phyloP scores from a whole-genome alignment of 2,888 invertebrate genomes.

The Brenthis hecate region DNA sequence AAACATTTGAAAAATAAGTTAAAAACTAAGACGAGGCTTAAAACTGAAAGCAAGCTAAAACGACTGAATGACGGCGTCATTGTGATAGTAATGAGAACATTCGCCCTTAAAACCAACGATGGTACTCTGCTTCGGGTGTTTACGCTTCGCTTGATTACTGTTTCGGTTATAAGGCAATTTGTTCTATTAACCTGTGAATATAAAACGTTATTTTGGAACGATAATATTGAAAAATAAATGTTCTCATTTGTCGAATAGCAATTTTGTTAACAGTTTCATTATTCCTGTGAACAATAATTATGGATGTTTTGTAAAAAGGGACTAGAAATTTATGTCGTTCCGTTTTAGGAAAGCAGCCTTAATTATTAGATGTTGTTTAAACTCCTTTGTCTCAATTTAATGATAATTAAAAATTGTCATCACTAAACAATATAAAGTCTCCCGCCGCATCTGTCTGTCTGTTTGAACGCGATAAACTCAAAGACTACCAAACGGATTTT shows the following conservation, averaged over 20 bases:
- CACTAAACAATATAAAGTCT: no score
- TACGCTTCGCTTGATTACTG: constrained; percentile 11
- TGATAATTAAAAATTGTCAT: no score
- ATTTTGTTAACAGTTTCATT: not conserved
- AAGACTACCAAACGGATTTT: no score
- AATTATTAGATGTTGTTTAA: no score
- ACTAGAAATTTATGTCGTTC: no score
- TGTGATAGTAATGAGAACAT: constrained; percentile 15
- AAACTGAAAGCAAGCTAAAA: constrained; percentile 4
- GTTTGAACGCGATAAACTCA: no score
- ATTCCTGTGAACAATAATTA: no score
- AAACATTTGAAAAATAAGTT: not conserved
- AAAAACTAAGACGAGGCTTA: not conserved
- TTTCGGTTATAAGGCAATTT: constrained; percentile 10
- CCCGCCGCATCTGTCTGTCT: no score
- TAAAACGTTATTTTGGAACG: not conserved
- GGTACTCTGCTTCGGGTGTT: constrained; percentile 9
- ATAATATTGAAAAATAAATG: not conserved
- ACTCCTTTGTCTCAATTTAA: no score
- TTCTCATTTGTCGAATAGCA: not conserved
- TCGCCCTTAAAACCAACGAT: constrained; percentile 9
- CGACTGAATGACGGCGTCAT: constrained; percentile 11
- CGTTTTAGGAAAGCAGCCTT: not conserved
- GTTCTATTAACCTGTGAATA: constrained; percentile 7
- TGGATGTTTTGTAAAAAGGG: no score